These are phyloP conservation scores for Corydoras sp. DNA, from an alignment of 2,113 vertebrate genomes.

Conservation along the genomic window DNA sequence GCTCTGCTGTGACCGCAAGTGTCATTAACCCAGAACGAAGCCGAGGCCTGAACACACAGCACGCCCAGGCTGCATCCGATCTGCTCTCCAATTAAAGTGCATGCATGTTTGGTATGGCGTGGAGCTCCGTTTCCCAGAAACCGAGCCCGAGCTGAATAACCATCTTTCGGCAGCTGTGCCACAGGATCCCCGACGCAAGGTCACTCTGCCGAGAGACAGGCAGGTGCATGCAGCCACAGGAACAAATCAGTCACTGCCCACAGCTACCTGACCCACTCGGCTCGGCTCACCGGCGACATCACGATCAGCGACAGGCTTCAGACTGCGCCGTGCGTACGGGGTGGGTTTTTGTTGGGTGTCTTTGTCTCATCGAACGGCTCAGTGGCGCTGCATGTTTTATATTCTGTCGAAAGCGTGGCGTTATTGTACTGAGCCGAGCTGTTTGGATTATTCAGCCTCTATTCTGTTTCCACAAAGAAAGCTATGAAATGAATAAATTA, in stretches of 20 bases:
- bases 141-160: slow-evolving; percentile 35
- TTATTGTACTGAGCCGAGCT: no score
- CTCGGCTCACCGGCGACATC: slow-evolving; percentile 1
- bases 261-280: slow-evolving; percentile 1
- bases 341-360: no score
- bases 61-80: slow-evolving; percentile 16
- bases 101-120: slow-evolving; percentile 33
- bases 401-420: no score
- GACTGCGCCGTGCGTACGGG: background rate
- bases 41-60: slow-evolving; percentile 24
- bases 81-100: slow-evolving; percentile 32
- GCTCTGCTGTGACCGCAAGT: slow-evolving; percentile 5
- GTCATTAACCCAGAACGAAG: slow-evolving; percentile 29
- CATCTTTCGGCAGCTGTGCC: slow-evolving; percentile 44
- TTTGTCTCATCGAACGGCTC: no score
- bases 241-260: slow-evolving; percentile 21
- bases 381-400: no score
- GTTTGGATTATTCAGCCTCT: no score
- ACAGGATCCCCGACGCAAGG: slow-evolving; percentile 40
- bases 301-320: background rate
- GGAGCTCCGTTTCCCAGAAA: slow-evolving; percentile 36
- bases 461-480: no score
- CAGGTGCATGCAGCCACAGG: slow-evolving; percentile 30
- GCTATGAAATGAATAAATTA: no score
- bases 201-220: slow-evolving; percentile 33